phyloP scores from a whole-genome alignment of 2,797 vertebrate genomes.

The Sciaenops ocellatus region DNA sequence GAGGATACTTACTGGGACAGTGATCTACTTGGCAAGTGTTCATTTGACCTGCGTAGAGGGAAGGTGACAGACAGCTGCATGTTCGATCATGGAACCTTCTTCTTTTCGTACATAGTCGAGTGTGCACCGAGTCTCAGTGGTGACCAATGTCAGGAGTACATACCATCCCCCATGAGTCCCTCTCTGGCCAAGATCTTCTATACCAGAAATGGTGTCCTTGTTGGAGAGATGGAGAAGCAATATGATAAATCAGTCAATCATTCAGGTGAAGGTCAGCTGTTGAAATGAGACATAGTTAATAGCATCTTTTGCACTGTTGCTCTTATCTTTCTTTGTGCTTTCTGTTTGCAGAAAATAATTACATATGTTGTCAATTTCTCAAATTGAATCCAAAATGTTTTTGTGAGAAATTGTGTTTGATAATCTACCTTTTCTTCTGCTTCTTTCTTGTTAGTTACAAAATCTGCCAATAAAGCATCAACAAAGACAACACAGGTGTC shows the following conservation, averaged over 20 bases:
- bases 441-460: not conserved
- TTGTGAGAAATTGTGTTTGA: not conserved
- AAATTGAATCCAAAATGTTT: not conserved
- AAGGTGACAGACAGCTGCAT: not conserved
- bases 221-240: conserved; percentile 2
- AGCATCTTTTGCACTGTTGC: not conserved
- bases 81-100: conserved; percentile 46
- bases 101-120: conserved; percentile 38
- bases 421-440: not conserved
- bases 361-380: not conserved
- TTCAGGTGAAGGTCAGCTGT: not conserved
- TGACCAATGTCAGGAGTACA: conserved; percentile 38
- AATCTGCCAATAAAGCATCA: conserved; percentile 34
- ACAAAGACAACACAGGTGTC: conserved; percentile 23
- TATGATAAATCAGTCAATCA: not conserved
- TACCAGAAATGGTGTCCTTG: conserved; percentile 45
- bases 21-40: conserved; percentile 39
- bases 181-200: conserved; percentile 35
- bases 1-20: conserved; percentile 47
- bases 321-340: not conserved
- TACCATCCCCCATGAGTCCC: conserved; percentile 17
- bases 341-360: not conserved
- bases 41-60: not conserved
- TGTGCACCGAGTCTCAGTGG: conserved; percentile 59
- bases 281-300: not conserved